Evolutionary conservation across 2,113 vertebrate species (phyloP), one percentile per base, ranked within the genome.

Genomic region (Burhinus bistriatus): DNA sequence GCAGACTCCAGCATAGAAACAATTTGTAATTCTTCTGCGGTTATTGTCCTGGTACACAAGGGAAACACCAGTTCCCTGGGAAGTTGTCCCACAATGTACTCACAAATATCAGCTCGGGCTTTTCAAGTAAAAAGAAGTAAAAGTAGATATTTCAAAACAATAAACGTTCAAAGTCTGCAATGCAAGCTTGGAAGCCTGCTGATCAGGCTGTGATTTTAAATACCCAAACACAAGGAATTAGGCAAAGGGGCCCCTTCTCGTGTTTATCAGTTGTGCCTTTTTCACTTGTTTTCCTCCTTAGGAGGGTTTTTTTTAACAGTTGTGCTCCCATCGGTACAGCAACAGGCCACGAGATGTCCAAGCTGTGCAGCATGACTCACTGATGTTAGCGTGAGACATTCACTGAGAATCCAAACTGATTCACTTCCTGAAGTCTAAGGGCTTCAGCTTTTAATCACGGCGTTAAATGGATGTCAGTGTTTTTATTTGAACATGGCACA

Each of bases 341-440:
- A 1, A 61, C 42, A 12, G 49, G 51, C 61, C 22, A 2, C 2
- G 42, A 25, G 54, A 22, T 36, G 7, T 20, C 1, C 0, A 5
- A n/a, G 65, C 22, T 34, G 66, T 11, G 19, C 58, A 14, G 57
- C 22, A 4, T 3, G 27, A 14, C 34, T 44, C 1, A 3, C 21
- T 36, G 59, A 3, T 9, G 51, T 15, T 9, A 51, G 44, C 3
- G 1, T 11, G 64, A 34, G 59, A 15, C 6, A 1, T 17, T 19
- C 3, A 2, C 9, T 19, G 45, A 26, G 77, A 30, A 61, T 9
- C 59, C 73, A 15, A 47, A 52, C 6, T 4, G 44, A 16, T 65
- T 68, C 29, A 7, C 61, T 27, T 47, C 70, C 59, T 36, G 57
- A 32, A 52, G 40, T 81, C 69, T 45, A 22, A 8, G 21, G 64